Conservation (phyloP, 2,888 invertebrate genomes). For the Aleiodes testaceus region DNA sequence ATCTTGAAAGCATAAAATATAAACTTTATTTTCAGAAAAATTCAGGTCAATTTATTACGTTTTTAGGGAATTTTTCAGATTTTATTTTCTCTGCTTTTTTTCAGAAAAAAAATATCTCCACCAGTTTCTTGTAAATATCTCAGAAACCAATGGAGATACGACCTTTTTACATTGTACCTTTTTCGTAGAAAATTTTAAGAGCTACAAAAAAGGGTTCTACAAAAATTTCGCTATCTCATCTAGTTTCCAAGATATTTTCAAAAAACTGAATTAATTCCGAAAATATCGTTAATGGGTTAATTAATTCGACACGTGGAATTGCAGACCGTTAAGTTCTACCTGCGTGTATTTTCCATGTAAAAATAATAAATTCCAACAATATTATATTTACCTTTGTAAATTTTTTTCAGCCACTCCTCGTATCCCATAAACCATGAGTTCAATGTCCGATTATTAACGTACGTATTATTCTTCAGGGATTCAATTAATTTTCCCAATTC, state of each 20-base stretch:
- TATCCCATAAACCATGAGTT: slow-evolving; percentile 69
- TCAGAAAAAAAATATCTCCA: background rate
- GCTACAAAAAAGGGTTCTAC: too few relatives aligned
- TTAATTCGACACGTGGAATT: background rate
- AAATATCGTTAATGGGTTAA: slow-evolving; percentile 1
- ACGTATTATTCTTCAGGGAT: slow-evolving; percentile 63
- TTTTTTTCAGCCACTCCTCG: slow-evolving; percentile 62
- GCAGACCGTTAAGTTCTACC: slow-evolving; percentile 19
- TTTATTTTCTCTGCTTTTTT: too few relatives aligned
- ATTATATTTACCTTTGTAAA: slow-evolving; percentile 55
- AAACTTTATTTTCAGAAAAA: too few relatives aligned
- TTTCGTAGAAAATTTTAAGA: too few relatives aligned
- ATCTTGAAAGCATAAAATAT: background rate
- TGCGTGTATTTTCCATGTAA: background rate
- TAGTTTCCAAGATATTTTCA: too few relatives aligned
- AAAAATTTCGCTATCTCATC: too few relatives aligned
- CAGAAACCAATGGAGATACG: too few relatives aligned
- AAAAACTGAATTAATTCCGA: too few relatives aligned
- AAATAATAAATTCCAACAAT: background rate
- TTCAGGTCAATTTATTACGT: too few relatives aligned
- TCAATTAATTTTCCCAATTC: slow-evolving; percentile 59
- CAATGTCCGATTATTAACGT: slow-evolving; percentile 65
- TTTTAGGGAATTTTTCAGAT: too few relatives aligned
- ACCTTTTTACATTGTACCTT: too few relatives aligned
- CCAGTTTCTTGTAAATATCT: too few relatives aligned